These are phyloP conservation scores for Eumerus sabulonum DNA, from an alignment of 2,888 invertebrate genomes.

Conservation along the genomic window DNA sequence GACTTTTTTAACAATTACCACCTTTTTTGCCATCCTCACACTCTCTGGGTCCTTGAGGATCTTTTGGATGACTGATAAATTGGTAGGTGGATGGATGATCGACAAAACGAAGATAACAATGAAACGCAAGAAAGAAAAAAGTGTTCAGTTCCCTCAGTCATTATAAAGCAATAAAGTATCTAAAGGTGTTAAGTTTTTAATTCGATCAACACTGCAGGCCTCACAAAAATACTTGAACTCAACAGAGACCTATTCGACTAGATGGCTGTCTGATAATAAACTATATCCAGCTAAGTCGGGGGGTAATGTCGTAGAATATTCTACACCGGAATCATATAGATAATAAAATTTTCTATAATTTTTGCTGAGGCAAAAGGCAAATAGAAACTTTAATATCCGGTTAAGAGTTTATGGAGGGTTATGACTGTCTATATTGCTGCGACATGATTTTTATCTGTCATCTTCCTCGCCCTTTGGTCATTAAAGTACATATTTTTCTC, in stretches of 20 bases:
- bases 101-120: no score
- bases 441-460: conserved; percentile 60
- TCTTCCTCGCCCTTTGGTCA: conserved; percentile 39
- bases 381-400: conserved; percentile 41
- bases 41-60: conserved; percentile 41
- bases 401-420: conserved; percentile 51
- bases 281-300: no score
- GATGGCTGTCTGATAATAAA: no score
- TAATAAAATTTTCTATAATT: no score
- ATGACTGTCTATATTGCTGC: conserved; percentile 60
- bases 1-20: conserved; percentile 49
- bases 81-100: conserved; percentile 47
- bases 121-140: conserved; percentile 16
- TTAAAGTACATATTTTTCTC: conserved; percentile 50
- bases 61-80: no score
- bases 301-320: no score
- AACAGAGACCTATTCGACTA: no score
- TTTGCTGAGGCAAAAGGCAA: not conserved
- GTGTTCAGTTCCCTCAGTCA: conserved; percentile 20
- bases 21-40: conserved; percentile 35
- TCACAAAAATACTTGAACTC: no score
- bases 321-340: no score
- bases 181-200: conserved; percentile 67
- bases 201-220: conserved; percentile 12
- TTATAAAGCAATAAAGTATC: conserved; percentile 62